Evolutionary conservation across 2,797 vertebrate species (phyloP), one percentile per base, ranked within the genome.

Genomic region (Oryzias dopingdopingensis): DNA sequence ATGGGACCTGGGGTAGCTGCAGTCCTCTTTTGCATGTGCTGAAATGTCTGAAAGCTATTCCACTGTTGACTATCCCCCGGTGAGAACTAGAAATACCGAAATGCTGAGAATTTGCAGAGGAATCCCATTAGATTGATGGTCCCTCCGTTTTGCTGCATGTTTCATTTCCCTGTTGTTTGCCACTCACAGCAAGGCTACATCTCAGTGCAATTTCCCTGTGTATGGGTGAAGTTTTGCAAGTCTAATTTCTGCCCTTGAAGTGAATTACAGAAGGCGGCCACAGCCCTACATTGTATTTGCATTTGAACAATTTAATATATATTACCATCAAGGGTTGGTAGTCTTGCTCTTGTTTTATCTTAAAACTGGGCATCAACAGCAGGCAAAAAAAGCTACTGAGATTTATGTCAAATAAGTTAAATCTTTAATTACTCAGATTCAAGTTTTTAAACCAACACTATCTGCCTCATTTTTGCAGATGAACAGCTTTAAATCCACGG

Each of bases 191-290:
- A 64, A 82, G 86, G 79, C 72, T 74, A 80, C 76, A 86, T 88
- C 84, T 81, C 81, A 69, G 69, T 87, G 79, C 91, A 89, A 91
- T 92, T 92, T 92, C 64, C 72, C 70, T 62, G 62, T 62, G 80
- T 81, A 70, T 78, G 89, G 86, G 68, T 76, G 65, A 76, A 78
- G 69, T 82, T 89, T 91, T 91, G 89, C 89, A 92, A 89, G 92
- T 94, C 90, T 90, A 90, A 92, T 94, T 89, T 79, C 82, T 82
- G 45, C 74, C 89, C 86, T 88, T 86, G 90, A 90, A 77, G 90
- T 91, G 82, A 86, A 88, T 90, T 91, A 86, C 76, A 84, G 74
- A 90, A 78, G 80, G 81, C 70, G 59, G 52, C 61, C 74, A 64
- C 59, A 80, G 73, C 72, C 61, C 61, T 79, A 76, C 77, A 74